Evolutionary conservation across 1,140 invertebrate species (phyloP).

Genomic region (Pristionchus pacificus): DNA sequence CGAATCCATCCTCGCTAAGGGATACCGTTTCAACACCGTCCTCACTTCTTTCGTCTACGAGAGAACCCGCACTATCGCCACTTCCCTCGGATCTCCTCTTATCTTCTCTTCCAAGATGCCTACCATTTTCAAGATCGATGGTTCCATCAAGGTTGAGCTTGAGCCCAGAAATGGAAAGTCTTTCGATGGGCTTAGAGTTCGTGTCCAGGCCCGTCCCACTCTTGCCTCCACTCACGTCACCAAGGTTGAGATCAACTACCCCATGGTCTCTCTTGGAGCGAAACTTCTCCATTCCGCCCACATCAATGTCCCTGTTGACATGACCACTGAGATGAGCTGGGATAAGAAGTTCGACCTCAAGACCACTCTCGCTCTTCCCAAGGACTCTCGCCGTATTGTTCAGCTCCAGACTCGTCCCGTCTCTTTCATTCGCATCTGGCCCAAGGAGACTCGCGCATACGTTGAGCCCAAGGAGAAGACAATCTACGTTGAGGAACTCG

Average conservation of each 20-base stretch:
- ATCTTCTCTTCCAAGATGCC: slow-evolving; percentile 32
- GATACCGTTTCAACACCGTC: slow-evolving; percentile 13
- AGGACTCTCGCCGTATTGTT: slow-evolving; percentile 30
- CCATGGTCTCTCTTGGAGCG: slow-evolving; percentile 34
- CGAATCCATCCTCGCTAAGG: slow-evolving; percentile 24
- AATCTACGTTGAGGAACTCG: slow-evolving; percentile 15
- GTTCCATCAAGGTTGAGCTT: slow-evolving; percentile 32
- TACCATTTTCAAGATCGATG: slow-evolving; percentile 34
- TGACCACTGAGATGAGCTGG: slow-evolving; percentile 21
- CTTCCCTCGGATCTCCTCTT: slow-evolving; percentile 42
- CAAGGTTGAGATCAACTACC: slow-evolving; percentile 30
- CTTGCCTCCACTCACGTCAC: slow-evolving; percentile 28
- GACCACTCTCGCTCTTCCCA: slow-evolving; percentile 32
- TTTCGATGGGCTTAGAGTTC: slow-evolving; percentile 26
- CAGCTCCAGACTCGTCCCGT: slow-evolving; percentile 35
- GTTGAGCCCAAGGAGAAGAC: slow-evolving; percentile 31
- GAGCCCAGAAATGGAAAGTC: slow-evolving; percentile 28
- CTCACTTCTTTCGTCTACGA: slow-evolving; percentile 39
- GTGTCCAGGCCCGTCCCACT: slow-evolving; percentile 25
- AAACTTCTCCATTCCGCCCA: slow-evolving; percentile 32
- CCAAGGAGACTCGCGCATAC: slow-evolving; percentile 19
- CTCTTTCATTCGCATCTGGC: slow-evolving; percentile 27
- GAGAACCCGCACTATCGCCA: slow-evolving; percentile 36
- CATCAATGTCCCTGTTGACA: slow-evolving; percentile 40
- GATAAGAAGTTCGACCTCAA: slow-evolving; percentile 34